A percentile compares a stretch with the other conserved stretches of the same genome.
Conservation (phyloP, 2,113 vertebrate species). For the Leucosticte australis region DNA sequence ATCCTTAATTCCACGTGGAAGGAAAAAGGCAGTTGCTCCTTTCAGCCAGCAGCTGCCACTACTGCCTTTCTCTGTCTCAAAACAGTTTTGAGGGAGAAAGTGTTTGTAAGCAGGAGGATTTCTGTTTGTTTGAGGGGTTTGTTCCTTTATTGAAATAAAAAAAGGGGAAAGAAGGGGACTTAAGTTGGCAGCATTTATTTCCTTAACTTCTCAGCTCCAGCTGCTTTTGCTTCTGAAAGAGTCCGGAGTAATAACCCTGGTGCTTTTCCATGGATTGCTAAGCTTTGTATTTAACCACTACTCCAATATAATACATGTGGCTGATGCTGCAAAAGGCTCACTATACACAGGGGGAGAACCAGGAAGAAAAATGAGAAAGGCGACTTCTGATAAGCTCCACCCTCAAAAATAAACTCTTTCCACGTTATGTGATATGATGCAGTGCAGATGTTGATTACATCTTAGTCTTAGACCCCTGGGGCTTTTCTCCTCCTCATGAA, state of each 20-base stretch:
- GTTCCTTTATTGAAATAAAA: neutral
- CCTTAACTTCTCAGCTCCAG: neutral
- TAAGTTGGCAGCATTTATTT: neutral
- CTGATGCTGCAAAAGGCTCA: neutral
- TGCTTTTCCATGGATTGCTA: neutral
- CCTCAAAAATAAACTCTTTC: neutral
- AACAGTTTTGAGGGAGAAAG: neutral
- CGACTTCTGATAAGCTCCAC: neutral
- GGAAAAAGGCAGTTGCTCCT: neutral
- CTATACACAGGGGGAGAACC: neutral
- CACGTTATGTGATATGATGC: accelerated
- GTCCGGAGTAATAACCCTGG: neutral
- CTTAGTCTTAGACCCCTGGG: neutral
- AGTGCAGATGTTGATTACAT: neutral
- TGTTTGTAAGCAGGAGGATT: neutral
- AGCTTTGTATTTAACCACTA: neutral
- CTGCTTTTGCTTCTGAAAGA: neutral
- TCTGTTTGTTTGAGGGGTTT: neutral
- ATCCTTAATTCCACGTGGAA: neutral
- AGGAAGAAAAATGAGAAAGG: neutral
- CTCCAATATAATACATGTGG: neutral
- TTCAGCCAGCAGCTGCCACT: neutral
- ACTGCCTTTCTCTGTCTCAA: neutral
- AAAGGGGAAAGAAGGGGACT: neutral
- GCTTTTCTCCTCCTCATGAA: neutral